A percentile compares a stretch with the other conserved stretches of the same genome.
These are phyloP conservation scores for Pseudachorutes palmiensis DNA, from an alignment of 1,140 invertebrate species.

Conservation along the genomic window DNA sequence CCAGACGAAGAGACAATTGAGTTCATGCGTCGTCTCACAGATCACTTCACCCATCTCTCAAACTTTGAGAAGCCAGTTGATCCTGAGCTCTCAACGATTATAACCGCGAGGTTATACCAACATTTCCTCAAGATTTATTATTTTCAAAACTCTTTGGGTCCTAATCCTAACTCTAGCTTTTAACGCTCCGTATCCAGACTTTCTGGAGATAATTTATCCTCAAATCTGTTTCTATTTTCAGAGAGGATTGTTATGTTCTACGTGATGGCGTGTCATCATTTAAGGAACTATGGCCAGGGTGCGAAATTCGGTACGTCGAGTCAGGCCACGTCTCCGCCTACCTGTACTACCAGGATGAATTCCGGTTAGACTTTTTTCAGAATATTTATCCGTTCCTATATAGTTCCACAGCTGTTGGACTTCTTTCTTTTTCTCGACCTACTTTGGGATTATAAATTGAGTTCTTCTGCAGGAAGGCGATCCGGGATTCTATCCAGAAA, in stretches of 20 bases:
- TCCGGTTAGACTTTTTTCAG: slow-evolving; percentile 51
- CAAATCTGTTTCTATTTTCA: slow-evolving; percentile 1
- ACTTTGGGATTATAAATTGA: neutral
- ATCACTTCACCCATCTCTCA: neutral
- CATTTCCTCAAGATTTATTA: slow-evolving; percentile 54
- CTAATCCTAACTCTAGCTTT: neutral
- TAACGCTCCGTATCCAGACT: neutral
- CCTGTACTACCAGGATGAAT: slow-evolving; percentile 72
- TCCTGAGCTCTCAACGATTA: neutral
- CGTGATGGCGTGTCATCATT: slow-evolving; percentile 69
- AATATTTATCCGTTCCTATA: neutral
- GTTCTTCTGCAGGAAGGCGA: neutral
- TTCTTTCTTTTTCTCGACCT: neutral
- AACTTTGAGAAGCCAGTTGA: neutral
- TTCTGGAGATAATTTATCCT: neutral
- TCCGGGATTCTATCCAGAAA: neutral
- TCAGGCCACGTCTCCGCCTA: slow-evolving; percentile 85
- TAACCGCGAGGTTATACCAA: neutral
- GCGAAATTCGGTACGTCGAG: slow-evolving; percentile 74
- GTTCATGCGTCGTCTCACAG: slow-evolving; percentile 92
- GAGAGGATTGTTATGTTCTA: slow-evolving; percentile 85
- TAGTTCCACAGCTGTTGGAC: neutral
- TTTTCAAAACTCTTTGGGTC: neutral
- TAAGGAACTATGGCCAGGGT: slow-evolving; percentile 83
- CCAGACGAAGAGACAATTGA: slow-evolving; percentile 55